Conservation (phyloP, 1,140 invertebrate genomes). For the Nebria ingens region DNA sequence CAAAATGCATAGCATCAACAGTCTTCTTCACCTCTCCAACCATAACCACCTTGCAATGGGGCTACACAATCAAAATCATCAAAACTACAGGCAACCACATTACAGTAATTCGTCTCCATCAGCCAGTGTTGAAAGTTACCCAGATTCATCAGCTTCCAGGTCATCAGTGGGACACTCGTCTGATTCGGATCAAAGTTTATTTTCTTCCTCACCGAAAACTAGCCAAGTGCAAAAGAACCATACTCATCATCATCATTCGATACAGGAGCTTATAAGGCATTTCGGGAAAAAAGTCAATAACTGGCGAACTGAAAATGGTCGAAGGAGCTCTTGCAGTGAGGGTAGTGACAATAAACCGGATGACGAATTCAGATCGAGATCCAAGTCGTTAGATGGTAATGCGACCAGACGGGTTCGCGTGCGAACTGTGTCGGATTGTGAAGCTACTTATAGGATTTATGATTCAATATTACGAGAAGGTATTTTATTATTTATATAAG, state of each 20-base stretch:
- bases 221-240: conserved; percentile 17
- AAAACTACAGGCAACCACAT: too few species aligned
- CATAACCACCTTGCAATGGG: background rate
- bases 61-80: background rate
- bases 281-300: conserved; percentile 55
- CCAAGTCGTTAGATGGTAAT: conserved; percentile 63
- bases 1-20: conserved; percentile 4
- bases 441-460: conserved; percentile 69
- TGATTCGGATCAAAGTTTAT: background rate
- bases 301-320: conserved; percentile 36
- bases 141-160: background rate
- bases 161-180: background rate
- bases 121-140: background rate
- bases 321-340: conserved; percentile 40
- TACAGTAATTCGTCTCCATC: conserved; percentile 16
- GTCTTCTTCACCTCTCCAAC: conserved; percentile 13
- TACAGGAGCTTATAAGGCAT: conserved; percentile 60
- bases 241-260: conserved; percentile 48
- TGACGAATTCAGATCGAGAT: conserved; percentile 59
- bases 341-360: conserved; percentile 37
- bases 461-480: conserved; percentile 72
- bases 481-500: too few species aligned
- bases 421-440: conserved; percentile 56
- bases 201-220: conserved; percentile 5
- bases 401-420: conserved; percentile 37